A percentile compares a stretch with the other conserved stretches of the same genome.
phyloP scores from a whole-genome alignment of 2,113 vertebrate genomes.

The Plectropomus leopardus region DNA sequence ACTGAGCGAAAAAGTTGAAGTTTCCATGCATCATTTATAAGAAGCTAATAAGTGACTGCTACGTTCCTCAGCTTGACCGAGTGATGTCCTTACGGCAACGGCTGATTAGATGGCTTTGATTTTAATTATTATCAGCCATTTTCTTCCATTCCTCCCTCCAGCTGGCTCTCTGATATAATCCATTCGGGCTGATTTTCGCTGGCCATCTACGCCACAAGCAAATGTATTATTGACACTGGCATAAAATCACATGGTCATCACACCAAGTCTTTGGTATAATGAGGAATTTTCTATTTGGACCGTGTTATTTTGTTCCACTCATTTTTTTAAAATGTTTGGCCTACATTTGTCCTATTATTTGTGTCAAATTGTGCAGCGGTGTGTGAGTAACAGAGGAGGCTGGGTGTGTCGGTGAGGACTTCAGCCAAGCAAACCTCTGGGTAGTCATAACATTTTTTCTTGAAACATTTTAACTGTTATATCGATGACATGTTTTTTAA shows the following conservation, averaged over 20 bases:
- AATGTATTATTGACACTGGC: constrained; percentile 32
- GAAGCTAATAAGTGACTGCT: constrained; percentile 43
- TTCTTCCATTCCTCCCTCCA: constrained; percentile 32
- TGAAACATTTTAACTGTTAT: constrained; percentile 35
- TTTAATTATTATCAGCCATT: constrained; percentile 50
- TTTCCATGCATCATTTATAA: constrained; percentile 52
- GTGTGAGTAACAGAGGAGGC: constrained; percentile 24
- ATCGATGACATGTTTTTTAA: constrained; percentile 53
- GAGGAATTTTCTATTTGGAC: constrained; percentile 47
- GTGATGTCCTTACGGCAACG: constrained; percentile 7
- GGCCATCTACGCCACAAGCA: neutral
- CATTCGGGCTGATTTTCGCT: constrained; percentile 9
- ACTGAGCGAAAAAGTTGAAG: constrained; percentile 36
- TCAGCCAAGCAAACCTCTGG: constrained; percentile 50
- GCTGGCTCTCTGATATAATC: constrained; percentile 33
- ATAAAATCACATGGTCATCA: constrained; percentile 35
- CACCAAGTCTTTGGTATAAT: constrained; percentile 36
- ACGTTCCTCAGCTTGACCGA: constrained; percentile 17
- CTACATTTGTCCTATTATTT: constrained; percentile 49
- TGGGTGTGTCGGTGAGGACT: constrained; percentile 42
- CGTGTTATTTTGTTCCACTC: constrained; percentile 39
- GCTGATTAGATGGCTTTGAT: constrained; percentile 59
- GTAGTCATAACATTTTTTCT: constrained; percentile 42
- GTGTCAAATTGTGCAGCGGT: constrained; percentile 42
- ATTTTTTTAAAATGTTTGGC: constrained; percentile 21